phyloP scores from a whole-genome alignment of 2,888 invertebrate species.

The Agrotis segetum region DNA sequence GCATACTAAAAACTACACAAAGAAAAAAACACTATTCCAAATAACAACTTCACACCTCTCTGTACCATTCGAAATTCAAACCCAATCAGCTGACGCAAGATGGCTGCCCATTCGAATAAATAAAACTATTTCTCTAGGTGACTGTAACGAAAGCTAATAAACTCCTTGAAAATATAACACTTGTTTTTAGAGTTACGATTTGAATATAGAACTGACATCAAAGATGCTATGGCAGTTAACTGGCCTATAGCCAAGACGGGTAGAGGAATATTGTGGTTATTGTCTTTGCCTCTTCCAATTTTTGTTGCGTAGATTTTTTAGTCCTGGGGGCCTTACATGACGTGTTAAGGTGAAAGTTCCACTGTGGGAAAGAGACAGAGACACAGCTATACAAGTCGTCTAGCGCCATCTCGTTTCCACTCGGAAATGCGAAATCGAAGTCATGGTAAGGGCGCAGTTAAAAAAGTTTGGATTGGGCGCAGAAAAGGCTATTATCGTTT shows the following conservation, averaged over 20 bases:
- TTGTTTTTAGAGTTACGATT: slow-evolving; percentile 43
- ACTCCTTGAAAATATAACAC: slow-evolving; percentile 58
- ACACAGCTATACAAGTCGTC: too few relatives aligned
- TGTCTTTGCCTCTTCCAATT: slow-evolving; percentile 45
- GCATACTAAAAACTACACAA: background rate
- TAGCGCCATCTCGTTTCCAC: too few relatives aligned
- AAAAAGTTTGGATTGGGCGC: too few relatives aligned
- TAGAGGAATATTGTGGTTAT: slow-evolving; percentile 42
- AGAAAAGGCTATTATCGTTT: background rate
- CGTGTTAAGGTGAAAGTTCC: too few relatives aligned
- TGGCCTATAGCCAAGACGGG: slow-evolving; percentile 50
- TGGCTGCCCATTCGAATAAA: slow-evolving; percentile 49
- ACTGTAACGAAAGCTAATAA: slow-evolving; percentile 62
- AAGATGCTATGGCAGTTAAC: slow-evolving; percentile 40
- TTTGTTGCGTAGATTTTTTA: slow-evolving; percentile 7
- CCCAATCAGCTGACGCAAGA: slow-evolving; percentile 40
- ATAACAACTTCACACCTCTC: slow-evolving; percentile 31
- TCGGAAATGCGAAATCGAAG: too few relatives aligned
- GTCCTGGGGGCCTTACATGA: too few relatives aligned
- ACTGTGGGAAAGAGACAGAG: too few relatives aligned
- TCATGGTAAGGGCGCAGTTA: too few relatives aligned
- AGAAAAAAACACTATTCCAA: slow-evolving; percentile 13
- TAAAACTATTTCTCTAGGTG: slow-evolving; percentile 59
- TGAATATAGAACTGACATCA: slow-evolving; percentile 60
- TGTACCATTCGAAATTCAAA: slow-evolving; percentile 35